phyloP scores from a whole-genome alignment of 2,888 invertebrate genomes.

The Cephus sareptanus region DNA sequence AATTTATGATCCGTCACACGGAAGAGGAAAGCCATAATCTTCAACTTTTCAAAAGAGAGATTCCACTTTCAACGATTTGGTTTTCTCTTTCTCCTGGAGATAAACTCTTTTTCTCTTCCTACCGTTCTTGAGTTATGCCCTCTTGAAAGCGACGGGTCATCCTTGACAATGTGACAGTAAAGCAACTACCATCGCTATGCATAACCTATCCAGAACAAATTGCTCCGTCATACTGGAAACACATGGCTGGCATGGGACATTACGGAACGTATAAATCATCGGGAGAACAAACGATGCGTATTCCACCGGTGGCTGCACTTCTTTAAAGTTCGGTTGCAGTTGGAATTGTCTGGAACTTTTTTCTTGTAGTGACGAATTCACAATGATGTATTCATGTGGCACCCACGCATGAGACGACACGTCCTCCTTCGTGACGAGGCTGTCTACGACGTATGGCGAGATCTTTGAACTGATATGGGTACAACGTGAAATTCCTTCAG shows the following conservation, averaged over 20 bases:
- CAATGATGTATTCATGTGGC: not conserved
- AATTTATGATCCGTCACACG: not conserved
- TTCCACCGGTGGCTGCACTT: not conserved
- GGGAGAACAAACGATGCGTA: conserved; percentile 33
- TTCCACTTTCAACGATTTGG: not conserved
- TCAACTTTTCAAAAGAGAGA: not conserved
- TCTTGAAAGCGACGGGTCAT: conserved; percentile 26
- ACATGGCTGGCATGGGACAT: conserved; percentile 41
- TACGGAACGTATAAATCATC: conserved; percentile 38
- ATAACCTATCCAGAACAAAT: conserved; percentile 45
- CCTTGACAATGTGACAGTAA: conserved; percentile 37
- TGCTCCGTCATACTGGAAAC: conserved; percentile 42
- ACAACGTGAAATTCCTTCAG: not conserved
- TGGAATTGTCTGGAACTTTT: not conserved
- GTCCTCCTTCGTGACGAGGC: not conserved
- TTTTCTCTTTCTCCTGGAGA: not conserved
- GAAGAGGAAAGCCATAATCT: not conserved
- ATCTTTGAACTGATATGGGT: not conserved
- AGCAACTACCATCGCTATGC: conserved; percentile 20
- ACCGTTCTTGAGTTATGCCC: not conserved
- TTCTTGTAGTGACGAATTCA: not conserved
- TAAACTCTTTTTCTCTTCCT: not conserved
- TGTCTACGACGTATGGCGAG: not conserved
- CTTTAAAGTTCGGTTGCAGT: not conserved
- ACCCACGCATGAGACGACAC: not conserved